phyloP scores from a whole-genome alignment of 2,888 invertebrate species.

The Exephanes ischioxanthus region DNA sequence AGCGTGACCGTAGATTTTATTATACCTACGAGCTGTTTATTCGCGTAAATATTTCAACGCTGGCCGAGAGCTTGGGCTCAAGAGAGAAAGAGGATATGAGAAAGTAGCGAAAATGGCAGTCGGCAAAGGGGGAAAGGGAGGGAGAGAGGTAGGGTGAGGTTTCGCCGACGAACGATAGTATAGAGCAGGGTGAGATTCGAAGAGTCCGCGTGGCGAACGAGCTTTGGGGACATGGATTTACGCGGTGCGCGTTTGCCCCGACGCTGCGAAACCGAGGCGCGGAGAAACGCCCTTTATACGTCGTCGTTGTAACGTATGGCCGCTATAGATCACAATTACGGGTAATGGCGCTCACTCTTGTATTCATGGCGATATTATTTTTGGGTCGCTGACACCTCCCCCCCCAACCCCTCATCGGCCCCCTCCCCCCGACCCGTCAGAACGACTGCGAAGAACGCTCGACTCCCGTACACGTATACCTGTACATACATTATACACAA shows the following conservation, averaged over 20 bases:
- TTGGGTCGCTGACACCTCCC: conserved; percentile 74
- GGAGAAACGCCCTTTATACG: conserved; percentile 80
- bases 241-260: conserved; percentile 72
- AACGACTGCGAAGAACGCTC: conserved; percentile 51
- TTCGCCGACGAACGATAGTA: conserved; percentile 30
- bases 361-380: conserved; percentile 83
- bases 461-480: conserved; percentile 37
- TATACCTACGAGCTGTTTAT: conserved; percentile 79
- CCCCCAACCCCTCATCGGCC: conserved; percentile 8
- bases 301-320: conserved; percentile 81
- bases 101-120: conserved; percentile 59
- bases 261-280: conserved; percentile 47
- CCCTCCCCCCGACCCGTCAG: conserved; percentile 25
- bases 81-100: conserved; percentile 32
- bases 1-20: conserved; percentile 68
- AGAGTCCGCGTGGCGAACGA: conserved; percentile 62
- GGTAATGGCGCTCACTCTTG: conserved; percentile 83
- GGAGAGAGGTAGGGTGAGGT: conserved; percentile 64
- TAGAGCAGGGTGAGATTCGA: conserved; percentile 60
- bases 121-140: conserved; percentile 43
- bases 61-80: conserved; percentile 40
- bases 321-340: conserved; percentile 84
- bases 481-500: conserved; percentile 26
- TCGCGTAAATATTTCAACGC: conserved; percentile 79
- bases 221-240: conserved; percentile 78